Evolutionary conservation across 2,113 vertebrate genomes (phyloP).

Genomic region (Cavia aperea): DNA sequence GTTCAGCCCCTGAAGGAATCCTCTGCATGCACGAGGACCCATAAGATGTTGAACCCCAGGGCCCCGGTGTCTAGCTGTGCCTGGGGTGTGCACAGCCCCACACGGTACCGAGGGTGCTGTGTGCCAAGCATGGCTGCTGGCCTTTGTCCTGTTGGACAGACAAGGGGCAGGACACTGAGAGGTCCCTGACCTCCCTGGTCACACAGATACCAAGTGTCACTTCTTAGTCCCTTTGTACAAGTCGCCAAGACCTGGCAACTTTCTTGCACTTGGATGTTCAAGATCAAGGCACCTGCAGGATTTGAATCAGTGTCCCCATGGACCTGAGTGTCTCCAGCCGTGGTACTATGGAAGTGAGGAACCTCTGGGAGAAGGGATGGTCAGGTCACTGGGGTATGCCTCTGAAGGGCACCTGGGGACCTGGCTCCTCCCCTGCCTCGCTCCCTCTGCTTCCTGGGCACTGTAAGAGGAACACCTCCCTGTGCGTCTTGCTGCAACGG

Average conservation of each 20-base stretch:
- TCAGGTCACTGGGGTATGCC: too few relatives aligned
- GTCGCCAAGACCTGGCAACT: neutral
- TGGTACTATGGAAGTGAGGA: neutral
- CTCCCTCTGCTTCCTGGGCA: too few relatives aligned
- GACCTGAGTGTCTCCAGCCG: neutral
- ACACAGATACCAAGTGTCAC: too few relatives aligned
- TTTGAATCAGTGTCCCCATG: neutral
- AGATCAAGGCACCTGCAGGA: neutral
- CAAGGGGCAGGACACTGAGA: neutral
- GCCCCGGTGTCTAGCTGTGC: fast-evolving
- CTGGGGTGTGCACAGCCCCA: fast-evolving
- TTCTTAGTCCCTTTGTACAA: neutral
- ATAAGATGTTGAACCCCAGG: fast-evolving
- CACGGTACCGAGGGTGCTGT: fast-evolving
- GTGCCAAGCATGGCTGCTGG: too few relatives aligned
- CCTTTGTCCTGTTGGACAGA: neutral
- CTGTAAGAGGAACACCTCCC: neutral
- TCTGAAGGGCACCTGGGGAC: too few relatives aligned
- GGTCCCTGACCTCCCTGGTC: neutral
- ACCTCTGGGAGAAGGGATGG: neutral
- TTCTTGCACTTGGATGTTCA: neutral
- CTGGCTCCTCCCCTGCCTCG: neutral
- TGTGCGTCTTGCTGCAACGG: fast-evolving
- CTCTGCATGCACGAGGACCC: neutral
- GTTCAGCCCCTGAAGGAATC: neutral